Base-by-base conservation (phyloP, 2,888 invertebrate genomes). In the Apodemia zela region DNA sequence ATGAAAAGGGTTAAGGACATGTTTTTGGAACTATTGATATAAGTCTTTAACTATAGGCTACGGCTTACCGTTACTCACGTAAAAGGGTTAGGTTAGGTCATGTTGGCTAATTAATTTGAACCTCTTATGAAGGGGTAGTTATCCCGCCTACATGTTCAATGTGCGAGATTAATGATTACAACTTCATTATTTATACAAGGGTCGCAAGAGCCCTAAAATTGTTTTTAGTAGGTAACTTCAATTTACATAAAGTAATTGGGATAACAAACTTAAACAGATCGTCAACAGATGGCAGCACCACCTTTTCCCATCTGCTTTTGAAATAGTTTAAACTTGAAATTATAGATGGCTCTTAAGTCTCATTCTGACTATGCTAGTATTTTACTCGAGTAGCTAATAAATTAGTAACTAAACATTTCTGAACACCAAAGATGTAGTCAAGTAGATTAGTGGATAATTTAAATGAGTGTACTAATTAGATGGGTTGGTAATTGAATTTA, bases 41-140 rank as follows among this genome's bases (percentile, higher is more conserved):
- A 63, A 65, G 60, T 60, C 60, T 60, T 42, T 61, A 63, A 65
- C 61, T 67, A 65, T 67, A 67, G 59, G 61, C 61, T 60, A 62
- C 54, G 42, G 59, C 47, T 63, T 61, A 63, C 58, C 59, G 59
- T 62, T 63, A 49, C 51, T 64, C 25, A 67, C 63, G 69, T 65
- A 69, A 70, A 68, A 70, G 71, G 73, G 74, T 69, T 71, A 68
- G 69, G 71, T 72, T 68, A 72, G 71, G 72, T 72, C 70, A 67
- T 62, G 68, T 66, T 68, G 69, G 68, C 71, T 74, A 72, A 74
- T 71, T 73, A 72, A 74, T 74, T 69, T 68, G 66, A 63, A 54
- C 61, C 63, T 66, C 60, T 71, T 68, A 71, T 67, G 66, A 67
- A 67, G 70, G 67, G 71, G 68, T 66, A 61, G 60, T 63, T 65